Evolutionary conservation across 2,797 vertebrate species (phyloP), one percentile per base, ranked within the genome.

Genomic region (Cossypha dichroa): DNA sequence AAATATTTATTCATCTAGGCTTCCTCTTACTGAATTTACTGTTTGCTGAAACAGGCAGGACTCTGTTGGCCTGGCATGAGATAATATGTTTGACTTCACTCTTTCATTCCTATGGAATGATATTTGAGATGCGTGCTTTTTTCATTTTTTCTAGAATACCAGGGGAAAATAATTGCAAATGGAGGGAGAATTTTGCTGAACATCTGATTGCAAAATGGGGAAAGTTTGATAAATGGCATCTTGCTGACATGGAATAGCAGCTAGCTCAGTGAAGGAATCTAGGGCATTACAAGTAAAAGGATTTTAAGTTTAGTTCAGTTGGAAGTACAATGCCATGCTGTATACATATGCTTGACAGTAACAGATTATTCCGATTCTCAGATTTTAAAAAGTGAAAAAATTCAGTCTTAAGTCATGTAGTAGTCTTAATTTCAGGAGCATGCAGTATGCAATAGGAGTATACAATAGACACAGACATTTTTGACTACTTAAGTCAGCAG

Each of bases 1-100:
- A 95, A 92, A 88, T 93, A 94, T 73, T 95, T 96, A 90, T 97
- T 96, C 96, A 55, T 88, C 66, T 86, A 90, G 64, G 69, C 88
- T 89, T 96, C 87, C 29, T 90, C 60, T 93, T 88, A 81, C 67
- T 85, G 77, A 93, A 86, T 79, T 92, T 88, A 68, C 83, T 68
- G 26, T 94, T 94, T 79, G 62, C 93, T 97, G 58, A 87, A 93
- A 58, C 59, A 87, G 76, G 43, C 90, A 63, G 72, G 38, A 28
- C 73, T 58, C 46, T 75, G n/a, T 79, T 94, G 91, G 79, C 75
- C 66, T 88, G 74, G 68, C 81, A 88, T 93, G 86, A 95, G 80
- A 68, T 78, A 81, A 46, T 84, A 25, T 76, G 85, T 95, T 95
- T 81, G 82, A 78, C 74, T 89, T 77, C 31, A 36, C 38, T 67